These are phyloP conservation scores for Dinothrombium tinctorium DNA, from an alignment of 1,140 invertebrate species.

Conservation along the genomic window DNA sequence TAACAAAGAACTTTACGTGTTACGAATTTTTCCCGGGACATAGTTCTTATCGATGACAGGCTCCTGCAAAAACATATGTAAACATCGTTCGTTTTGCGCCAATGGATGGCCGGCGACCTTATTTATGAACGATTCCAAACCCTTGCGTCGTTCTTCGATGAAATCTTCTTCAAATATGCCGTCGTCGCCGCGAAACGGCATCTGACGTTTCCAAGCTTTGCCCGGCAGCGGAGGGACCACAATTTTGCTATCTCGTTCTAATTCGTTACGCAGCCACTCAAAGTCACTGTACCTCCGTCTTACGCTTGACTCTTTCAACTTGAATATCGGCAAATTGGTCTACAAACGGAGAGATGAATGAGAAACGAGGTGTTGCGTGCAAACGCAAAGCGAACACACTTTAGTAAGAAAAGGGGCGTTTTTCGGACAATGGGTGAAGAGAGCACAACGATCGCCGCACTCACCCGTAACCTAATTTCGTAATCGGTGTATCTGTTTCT, in stretches of 20 bases:
- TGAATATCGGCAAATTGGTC: conserved; percentile 99
- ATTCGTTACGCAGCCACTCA: conserved; percentile 95
- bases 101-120: conserved; percentile 99
- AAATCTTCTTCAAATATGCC: conserved; percentile 99
- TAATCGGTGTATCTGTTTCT: conserved; percentile 93
- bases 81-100: conserved; percentile 94
- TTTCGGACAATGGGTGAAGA: not conserved
- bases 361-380: not conserved
- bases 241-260: conserved; percentile 99
- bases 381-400: not conserved
- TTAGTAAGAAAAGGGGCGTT: no score
- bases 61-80: conserved; percentile 98
- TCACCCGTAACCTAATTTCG: conserved; percentile 93
- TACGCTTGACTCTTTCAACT: conserved; percentile 96
- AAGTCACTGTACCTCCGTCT: conserved; percentile 96
- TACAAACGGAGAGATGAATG: conserved; percentile 21
- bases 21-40: conserved; percentile 95
- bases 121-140: conserved; percentile 92
- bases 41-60: conserved; percentile 95
- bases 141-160: conserved; percentile 94
- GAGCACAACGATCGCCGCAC: conserved; percentile 18
- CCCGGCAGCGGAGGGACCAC: conserved; percentile 90
- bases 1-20: conserved; percentile 48
- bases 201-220: conserved; percentile 73
- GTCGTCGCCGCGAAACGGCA: conserved; percentile 93